Percentiles rank a stretch among this genome's conserved stretches.
Evolutionary conservation across 2,797 vertebrate species (phyloP).

Genomic region (Serranus cabrilla): DNA sequence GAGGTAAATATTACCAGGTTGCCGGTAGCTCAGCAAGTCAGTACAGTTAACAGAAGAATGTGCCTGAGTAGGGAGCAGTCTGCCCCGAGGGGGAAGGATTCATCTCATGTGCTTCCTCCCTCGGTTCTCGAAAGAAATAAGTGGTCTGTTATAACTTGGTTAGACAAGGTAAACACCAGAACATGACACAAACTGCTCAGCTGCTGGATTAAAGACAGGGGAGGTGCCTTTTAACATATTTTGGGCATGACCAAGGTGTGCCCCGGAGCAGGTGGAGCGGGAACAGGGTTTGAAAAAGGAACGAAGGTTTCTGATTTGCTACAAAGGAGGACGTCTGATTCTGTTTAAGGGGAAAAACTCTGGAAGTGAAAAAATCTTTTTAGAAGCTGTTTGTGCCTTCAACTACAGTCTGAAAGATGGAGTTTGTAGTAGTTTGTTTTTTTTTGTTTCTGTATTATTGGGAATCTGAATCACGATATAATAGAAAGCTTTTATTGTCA

Average conservation of each 20-base stretch:
- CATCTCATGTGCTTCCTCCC: slow-evolving; percentile 8
- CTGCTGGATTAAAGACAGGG: slow-evolving; percentile 23
- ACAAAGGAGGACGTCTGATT: background rate
- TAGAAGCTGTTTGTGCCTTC: background rate
- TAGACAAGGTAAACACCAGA: slow-evolving; percentile 20
- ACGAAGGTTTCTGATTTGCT: slow-evolving; percentile 22
- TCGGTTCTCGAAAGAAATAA: slow-evolving; percentile 28
- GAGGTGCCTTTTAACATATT: slow-evolving; percentile 34
- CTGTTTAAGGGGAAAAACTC: background rate
- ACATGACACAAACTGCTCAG: slow-evolving; percentile 16
- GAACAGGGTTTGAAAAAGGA: slow-evolving; percentile 10
- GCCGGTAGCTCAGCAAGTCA: slow-evolving; percentile 57
- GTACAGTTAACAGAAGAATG: slow-evolving; percentile 75
- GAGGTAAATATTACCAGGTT: slow-evolving; percentile 30
- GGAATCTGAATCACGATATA: no score
- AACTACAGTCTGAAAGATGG: background rate
- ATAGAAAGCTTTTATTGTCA: no score
- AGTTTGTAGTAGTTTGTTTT: no score
- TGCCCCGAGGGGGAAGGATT: slow-evolving; percentile 61
- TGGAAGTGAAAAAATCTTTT: background rate
- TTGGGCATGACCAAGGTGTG: slow-evolving; percentile 28
- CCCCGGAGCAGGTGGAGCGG: background rate
- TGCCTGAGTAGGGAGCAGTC: slow-evolving; percentile 50
- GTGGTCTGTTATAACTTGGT: slow-evolving; percentile 48
- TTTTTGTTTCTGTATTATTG: no score